Evolutionary conservation across 2,888 invertebrate genomes (phyloP), one percentile per base, ranked within the genome.

Genomic region (Nymphalis c-album): DNA sequence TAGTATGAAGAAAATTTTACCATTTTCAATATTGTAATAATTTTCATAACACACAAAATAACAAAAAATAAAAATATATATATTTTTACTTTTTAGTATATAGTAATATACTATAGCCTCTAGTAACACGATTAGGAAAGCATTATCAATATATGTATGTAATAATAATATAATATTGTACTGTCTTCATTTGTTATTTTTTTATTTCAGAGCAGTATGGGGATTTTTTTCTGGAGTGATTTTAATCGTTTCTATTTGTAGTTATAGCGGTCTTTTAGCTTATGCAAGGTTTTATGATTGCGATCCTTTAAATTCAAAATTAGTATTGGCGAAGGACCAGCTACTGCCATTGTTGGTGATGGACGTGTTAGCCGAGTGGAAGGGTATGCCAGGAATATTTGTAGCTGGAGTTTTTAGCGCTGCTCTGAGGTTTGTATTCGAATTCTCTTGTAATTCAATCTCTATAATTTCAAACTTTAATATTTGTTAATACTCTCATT

Each of bases 341-440:
- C 87, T 98, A 18, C 83, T 98, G 63, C 97, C 97, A 0, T 84
- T 97, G 20, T 88, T 97, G 64, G 97, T 98, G 17, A 97, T 97
- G 96, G 96, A 97, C 75, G 94, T 95, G n/a, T 84, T 97, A 18
- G 95, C 95, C 0, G 92, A 95, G 57, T 93, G 94, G 85, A 96
- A 96, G 0, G 98, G 98, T 2, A 87, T 98, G 74, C 96, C 97
- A 0, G 98, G 98, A 5, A 88, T 98, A 26, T 98, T 98, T 82
- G 96, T 98, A 0, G 97, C 98, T 53, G 97, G 97, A 35, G 95
- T 98, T 1, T 98, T 98, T 78, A 97, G 97, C 87, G 98, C 97
- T 17, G 97, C 98, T 18, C 91, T 98, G 31, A 98, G 96, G 95
- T 95, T 80, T 7, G 40, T 50, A 26, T 22, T 7, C 13, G 40